These are phyloP conservation scores for Hedya salicella DNA, from an alignment of 2,888 invertebrate species.

Conservation along the genomic window DNA sequence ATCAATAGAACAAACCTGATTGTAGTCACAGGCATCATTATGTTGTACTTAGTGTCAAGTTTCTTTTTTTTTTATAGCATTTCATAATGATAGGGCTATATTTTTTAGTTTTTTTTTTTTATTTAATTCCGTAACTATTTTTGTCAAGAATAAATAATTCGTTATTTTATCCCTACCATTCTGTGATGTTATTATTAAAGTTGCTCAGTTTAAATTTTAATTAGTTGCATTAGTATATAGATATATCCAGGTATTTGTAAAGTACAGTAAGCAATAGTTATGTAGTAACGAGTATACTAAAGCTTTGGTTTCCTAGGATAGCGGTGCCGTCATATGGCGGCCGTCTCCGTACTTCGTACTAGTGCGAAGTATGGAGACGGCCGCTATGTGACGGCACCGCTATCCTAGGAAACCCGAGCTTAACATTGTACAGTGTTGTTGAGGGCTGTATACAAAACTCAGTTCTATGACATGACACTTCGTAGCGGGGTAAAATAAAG, in stretches of 20 bases:
- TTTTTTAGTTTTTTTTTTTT: conserved; percentile 17
- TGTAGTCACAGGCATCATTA: conserved; percentile 58
- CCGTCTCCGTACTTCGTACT: too few relatives aligned
- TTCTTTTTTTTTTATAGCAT: conserved; percentile 54
- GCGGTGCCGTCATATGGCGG: too few relatives aligned
- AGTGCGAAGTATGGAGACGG: too few relatives aligned
- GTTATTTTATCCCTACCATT: conserved; percentile 37
- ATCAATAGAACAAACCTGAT: conserved; percentile 29
- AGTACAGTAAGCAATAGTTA: conserved; percentile 17
- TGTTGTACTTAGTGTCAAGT: conserved; percentile 62
- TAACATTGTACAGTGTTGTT: not conserved
- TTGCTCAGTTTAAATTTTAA: conserved; percentile 79
- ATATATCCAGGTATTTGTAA: conserved; percentile 44
- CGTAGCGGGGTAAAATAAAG: too few relatives aligned
- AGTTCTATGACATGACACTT: too few relatives aligned
- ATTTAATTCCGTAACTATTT: conserved; percentile 16
- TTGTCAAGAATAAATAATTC: conserved; percentile 22
- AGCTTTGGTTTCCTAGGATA: too few relatives aligned
- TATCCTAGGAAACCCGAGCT: too few relatives aligned
- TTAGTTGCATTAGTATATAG: conserved; percentile 51
- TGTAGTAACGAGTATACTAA: not conserved
- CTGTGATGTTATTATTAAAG: conserved; percentile 55
- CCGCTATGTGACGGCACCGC: too few relatives aligned
- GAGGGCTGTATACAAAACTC: too few relatives aligned
- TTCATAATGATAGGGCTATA: conserved; percentile 46